Base-by-base conservation (phyloP, 1,140 invertebrate genomes). In the Camponotus pennsylvanicus region DNA sequence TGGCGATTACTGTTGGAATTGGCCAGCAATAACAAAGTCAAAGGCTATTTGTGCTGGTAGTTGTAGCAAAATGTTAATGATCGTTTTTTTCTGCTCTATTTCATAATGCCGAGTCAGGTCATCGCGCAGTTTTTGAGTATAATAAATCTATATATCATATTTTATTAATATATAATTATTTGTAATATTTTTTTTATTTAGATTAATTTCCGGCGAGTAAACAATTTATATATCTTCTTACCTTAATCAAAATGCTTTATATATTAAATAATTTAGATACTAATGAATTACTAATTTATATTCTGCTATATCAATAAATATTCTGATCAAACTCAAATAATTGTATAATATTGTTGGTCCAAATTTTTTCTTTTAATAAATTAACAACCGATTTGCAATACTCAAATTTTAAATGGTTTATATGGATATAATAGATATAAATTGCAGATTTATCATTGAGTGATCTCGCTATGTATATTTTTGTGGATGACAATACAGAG, bases 401-500 rank as follows among this genome's bases (percentile, higher is more conserved):
- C 9, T 21, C 57, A 61, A 27, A 21, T 27, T 27, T 27, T 61
- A 2, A 61, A 61, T 21, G 27, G 57, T 61, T 61, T 27, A 61
- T 6, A 27, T 27, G 27, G 27, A 27, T 27, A 27, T 27, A 27
- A 27, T 1, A 1, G 8, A 21, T 64, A 64, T 66, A 40, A 18
- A 40, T 8, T 66, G 18, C 15, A 66, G 63, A 66, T n/a, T 40
- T 66, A 66, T 37, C 63, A 7, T 37, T 18, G 1, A 18, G 40
- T 21, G 9, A 61, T 9, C 9, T 21, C 21, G 21, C 57, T 4
- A n/a, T 34, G 34, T 18, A 66, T 66, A 66, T 15, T 37, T 90
- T 71, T 3, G 40, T 71, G 5, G n/a, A 71, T 15, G 69, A 71
- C 4, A 32, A 52, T 5, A 6, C 18, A 13, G 86, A 88, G 70